Conservation (phyloP, 2,113 vertebrate species). For the Solea senegalensis region DNA sequence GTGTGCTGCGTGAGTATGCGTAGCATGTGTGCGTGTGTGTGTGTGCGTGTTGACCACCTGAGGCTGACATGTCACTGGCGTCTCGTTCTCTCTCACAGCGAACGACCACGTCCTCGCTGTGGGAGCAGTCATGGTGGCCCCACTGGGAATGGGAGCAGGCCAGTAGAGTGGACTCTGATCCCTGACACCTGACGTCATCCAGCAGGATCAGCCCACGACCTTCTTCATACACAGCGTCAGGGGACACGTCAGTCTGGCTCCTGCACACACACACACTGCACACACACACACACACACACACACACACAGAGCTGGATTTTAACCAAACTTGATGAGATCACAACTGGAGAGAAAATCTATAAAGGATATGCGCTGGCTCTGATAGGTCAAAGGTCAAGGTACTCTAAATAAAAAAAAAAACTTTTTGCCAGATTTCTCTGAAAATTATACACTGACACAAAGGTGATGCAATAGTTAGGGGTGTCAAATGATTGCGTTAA, state of each 20-base stretch:
- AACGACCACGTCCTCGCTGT: conserved; percentile 86
- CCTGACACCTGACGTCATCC: conserved; percentile 86
- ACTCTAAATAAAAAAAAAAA: too few species aligned
- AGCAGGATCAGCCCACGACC: conserved; percentile 85
- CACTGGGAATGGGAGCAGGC: conserved; percentile 83
- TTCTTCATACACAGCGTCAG: conserved; percentile 71
- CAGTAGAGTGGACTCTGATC: conserved; percentile 81
- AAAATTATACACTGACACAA: too few species aligned
- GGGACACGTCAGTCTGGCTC: conserved; percentile 58
- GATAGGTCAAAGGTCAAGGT: too few species aligned
- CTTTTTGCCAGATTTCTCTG: too few species aligned
- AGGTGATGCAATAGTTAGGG: too few species aligned
- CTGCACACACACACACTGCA: conserved; percentile 52
- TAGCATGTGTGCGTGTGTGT: neutral
- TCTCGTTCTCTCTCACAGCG: conserved; percentile 68
- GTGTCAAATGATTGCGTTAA: too few species aligned
- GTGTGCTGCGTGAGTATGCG: too few species aligned
- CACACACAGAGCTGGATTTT: too few species aligned
- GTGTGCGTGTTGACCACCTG: conserved; percentile 28
- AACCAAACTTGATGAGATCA: too few species aligned
- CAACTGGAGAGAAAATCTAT: too few species aligned
- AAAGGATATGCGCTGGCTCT: too few species aligned
- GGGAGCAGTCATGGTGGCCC: conserved; percentile 90
- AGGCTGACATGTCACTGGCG: conserved; percentile 26
- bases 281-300: too few species aligned